A percentile compares a stretch with the other conserved stretches of the same genome.
These are phyloP conservation scores for Helostoma temminkii DNA, from an alignment of 2,797 vertebrate genomes.

Conservation along the genomic window DNA sequence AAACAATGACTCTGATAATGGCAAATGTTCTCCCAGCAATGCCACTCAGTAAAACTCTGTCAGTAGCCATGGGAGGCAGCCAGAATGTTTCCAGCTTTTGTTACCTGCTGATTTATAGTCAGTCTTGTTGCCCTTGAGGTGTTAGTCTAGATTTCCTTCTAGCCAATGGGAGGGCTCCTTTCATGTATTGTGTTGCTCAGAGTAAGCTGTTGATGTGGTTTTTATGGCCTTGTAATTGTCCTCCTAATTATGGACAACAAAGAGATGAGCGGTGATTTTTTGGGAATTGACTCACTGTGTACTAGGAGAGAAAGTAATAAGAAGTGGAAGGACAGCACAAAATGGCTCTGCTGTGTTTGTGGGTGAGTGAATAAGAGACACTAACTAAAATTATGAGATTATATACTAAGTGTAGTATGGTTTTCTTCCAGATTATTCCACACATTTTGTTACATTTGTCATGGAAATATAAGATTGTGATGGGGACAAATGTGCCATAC, in stretches of 20 bases:
- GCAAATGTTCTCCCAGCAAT: slow-evolving; percentile 52
- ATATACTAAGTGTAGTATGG: not conserved
- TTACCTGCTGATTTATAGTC: slow-evolving; percentile 76
- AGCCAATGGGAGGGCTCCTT: slow-evolving; percentile 53
- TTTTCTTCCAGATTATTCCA: not conserved
- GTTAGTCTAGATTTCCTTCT: slow-evolving; percentile 63
- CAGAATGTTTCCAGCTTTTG: slow-evolving; percentile 81
- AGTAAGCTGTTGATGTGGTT: slow-evolving; percentile 48
- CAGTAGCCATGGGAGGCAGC: slow-evolving; percentile 71
- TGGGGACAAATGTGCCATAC: not conserved
- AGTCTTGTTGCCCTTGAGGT: slow-evolving; percentile 68
- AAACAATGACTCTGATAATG: slow-evolving; percentile 44
- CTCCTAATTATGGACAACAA: slow-evolving; percentile 66
- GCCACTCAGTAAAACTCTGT: slow-evolving; percentile 49
- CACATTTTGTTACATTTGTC: not conserved
- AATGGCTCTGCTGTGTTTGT: not conserved
- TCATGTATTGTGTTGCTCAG: slow-evolving; percentile 44
- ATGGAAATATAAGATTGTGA: not conserved
- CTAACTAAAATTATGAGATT: not conserved
- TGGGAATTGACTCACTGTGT: slow-evolving; percentile 41
- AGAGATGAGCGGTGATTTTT: slow-evolving; percentile 45
- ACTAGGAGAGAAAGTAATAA: slow-evolving; percentile 30
- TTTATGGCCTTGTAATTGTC: slow-evolving; percentile 62
- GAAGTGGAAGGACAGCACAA: not conserved
- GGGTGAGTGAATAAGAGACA: slow-evolving; percentile 2